These are phyloP conservation scores for Trichopoda pennipes DNA, from an alignment of 2,888 invertebrate genomes.

Conservation along the genomic window DNA sequence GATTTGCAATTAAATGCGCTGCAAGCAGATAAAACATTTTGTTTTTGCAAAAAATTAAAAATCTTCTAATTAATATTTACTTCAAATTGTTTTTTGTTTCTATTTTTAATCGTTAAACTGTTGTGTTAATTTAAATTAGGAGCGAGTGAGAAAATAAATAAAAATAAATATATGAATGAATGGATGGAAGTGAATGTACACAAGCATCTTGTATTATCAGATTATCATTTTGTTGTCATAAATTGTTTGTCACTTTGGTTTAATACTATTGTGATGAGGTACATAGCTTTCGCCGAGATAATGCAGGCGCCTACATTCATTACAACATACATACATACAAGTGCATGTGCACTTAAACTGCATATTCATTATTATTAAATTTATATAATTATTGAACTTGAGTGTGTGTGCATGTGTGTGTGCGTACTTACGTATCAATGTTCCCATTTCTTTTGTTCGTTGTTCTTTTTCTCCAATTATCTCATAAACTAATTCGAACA, in stretches of 20 bases:
- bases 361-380: too few species aligned
- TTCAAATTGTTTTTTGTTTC: slow-evolving; percentile 25
- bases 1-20: background rate
- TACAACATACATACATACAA: background rate
- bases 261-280: slow-evolving; percentile 15
- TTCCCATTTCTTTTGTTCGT: slow-evolving; percentile 69
- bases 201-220: slow-evolving; percentile 36
- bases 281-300: slow-evolving; percentile 29
- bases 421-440: slow-evolving; percentile 69
- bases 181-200: background rate
- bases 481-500: slow-evolving; percentile 66
- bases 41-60: slow-evolving; percentile 2
- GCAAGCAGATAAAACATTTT: background rate
- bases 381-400: background rate
- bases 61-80: background rate
- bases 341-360: too few species aligned
- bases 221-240: slow-evolving; percentile 35
- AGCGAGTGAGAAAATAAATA: slow-evolving; percentile 20
- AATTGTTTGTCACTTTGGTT: slow-evolving; percentile 49
- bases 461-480: slow-evolving; percentile 66
- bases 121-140: slow-evolving; percentile 14
- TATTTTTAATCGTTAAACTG: slow-evolving; percentile 21
- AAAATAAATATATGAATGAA: background rate
- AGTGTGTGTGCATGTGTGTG: slow-evolving; percentile 1
- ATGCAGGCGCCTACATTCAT: background rate